phyloP scores from a whole-genome alignment of 2,113 vertebrate genomes.

The Silurus glanis region DNA sequence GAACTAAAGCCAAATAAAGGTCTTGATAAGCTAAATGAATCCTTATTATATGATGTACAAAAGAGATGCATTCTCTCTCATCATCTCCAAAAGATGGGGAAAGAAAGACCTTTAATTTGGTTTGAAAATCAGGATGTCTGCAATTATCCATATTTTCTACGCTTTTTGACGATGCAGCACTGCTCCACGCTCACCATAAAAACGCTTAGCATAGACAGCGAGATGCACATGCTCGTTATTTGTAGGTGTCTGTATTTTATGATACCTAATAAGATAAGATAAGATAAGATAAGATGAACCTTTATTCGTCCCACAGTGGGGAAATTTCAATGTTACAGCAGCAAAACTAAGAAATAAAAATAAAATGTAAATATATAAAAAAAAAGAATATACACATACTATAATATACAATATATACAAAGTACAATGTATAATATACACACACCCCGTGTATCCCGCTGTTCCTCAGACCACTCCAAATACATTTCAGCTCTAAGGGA shows the following conservation, averaged over 20 bases:
- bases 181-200: background rate
- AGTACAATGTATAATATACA: too few relatives aligned
- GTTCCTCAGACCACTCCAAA: background rate
- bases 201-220: background rate
- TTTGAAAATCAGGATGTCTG: background rate
- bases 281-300: too few relatives aligned
- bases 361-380: too few relatives aligned
- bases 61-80: background rate
- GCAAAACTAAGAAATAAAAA: too few relatives aligned
- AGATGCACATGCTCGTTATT: background rate
- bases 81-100: background rate
- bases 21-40: background rate
- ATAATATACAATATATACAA: too few relatives aligned
- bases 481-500: background rate
- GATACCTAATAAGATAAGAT: too few relatives aligned
- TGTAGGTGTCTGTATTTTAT: background rate
- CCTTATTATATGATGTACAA: background rate
- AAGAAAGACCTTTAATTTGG: background rate
- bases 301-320: too few relatives aligned
- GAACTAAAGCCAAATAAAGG: background rate
- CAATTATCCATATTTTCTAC: background rate
- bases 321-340: too few relatives aligned
- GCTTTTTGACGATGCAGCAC: background rate
- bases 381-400: too few relatives aligned
- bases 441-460: background rate